Percentiles rank a stretch among this genome's conserved stretches.
Evolutionary conservation across 2,888 invertebrate genomes (phyloP).

Genomic region (Chymomyza amoena): DNA sequence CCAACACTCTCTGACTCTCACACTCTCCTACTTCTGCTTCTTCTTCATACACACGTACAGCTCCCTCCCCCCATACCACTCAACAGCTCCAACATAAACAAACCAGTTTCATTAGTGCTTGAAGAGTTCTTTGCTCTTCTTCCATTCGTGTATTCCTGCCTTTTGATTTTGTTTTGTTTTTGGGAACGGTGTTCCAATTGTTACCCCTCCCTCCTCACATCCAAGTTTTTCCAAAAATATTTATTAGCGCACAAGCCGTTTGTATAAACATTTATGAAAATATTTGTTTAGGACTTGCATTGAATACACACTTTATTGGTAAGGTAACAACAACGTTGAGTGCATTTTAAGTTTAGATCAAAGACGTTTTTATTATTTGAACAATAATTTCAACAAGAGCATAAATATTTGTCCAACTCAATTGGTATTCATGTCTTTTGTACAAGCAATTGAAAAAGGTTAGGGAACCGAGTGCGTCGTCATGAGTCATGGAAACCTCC

Average conservation of each 20-base stretch:
- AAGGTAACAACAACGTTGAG: neutral
- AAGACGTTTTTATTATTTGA: neutral
- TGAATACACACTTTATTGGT: neutral
- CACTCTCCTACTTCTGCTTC: neutral
- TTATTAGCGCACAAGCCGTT: neutral
- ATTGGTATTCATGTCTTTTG: neutral
- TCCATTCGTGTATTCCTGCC: constrained; percentile 22
- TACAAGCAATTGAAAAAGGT: neutral
- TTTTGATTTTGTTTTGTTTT: constrained; percentile 11
- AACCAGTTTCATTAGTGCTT: constrained; percentile 61
- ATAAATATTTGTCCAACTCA: neutral
- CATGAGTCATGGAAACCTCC: neutral
- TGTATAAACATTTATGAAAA: neutral
- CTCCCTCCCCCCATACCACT: neutral
- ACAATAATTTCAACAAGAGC: neutral
- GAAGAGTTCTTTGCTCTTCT: constrained; percentile 68
- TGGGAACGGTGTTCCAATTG: neutral
- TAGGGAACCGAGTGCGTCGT: neutral
- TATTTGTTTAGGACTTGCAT: neutral
- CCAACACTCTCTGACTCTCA: constrained; percentile 7
- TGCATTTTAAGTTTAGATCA: neutral
- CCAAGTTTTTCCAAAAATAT: neutral
- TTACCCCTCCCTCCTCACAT: constrained; percentile 18
- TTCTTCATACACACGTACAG: constrained; percentile 25
- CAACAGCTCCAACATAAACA: constrained; percentile 14